Evolutionary conservation across 2,888 invertebrate species (phyloP).

Genomic region (Melieria omissa): DNA sequence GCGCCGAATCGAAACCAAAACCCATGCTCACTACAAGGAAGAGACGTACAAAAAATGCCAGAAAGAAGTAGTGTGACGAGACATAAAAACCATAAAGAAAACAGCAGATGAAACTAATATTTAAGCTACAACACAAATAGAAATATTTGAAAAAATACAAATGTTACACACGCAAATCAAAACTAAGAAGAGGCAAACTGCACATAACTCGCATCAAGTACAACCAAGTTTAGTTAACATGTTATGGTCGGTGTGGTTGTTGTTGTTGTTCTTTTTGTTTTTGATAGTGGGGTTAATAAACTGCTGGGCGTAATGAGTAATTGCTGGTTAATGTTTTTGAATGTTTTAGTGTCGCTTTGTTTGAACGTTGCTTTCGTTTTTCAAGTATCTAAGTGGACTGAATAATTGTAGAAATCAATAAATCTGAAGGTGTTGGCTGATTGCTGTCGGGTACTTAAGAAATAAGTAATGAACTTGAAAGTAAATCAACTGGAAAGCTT

Average conservation of each 20-base stretch:
- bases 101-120: too few relatives aligned
- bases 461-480: too few relatives aligned
- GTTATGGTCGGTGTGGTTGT: not conserved
- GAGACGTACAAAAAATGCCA: conserved; percentile 18
- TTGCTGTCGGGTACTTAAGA: too few relatives aligned
- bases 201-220: not conserved
- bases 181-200: not conserved
- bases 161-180: not conserved
- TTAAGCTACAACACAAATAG: not conserved
- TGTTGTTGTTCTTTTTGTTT: conserved; percentile 3
- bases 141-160: too few relatives aligned
- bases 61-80: too few relatives aligned
- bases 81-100: too few relatives aligned
- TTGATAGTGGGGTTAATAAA: not conserved
- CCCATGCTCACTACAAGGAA: conserved; percentile 43
- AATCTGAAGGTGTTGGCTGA: too few relatives aligned
- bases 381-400: too few relatives aligned
- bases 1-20: conserved; percentile 38
- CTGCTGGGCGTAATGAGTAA: conserved; percentile 32
- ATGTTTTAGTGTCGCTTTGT: not conserved
- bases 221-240: not conserved
- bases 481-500: too few relatives aligned
- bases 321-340: conserved; percentile 20
- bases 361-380: too few relatives aligned
- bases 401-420: too few relatives aligned